A percentile compares a stretch with the other conserved stretches of the same genome.
Evolutionary conservation across 2,888 invertebrate genomes (phyloP).

Genomic region (Drosophila stalkeri): DNA sequence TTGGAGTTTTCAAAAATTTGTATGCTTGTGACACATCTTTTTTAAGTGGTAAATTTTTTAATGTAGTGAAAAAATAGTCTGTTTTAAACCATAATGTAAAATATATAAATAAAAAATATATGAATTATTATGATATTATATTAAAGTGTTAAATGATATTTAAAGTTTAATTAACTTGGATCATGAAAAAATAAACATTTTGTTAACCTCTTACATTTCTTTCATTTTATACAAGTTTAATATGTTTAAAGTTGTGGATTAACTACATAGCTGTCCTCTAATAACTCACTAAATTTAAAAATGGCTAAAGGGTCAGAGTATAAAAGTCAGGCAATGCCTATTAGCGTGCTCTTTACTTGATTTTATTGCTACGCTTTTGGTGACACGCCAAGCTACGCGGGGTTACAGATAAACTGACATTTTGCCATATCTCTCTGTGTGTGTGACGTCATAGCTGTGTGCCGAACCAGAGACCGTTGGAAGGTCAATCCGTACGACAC

Average conservation of each 20-base stretch:
- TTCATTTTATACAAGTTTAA: not conserved
- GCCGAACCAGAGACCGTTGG: slow-evolving; percentile 36
- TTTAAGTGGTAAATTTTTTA: too few relatives aligned
- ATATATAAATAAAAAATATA: too few relatives aligned
- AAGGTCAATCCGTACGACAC: slow-evolving; percentile 57
- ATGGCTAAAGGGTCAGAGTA: not conserved
- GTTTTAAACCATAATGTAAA: too few relatives aligned
- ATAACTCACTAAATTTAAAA: not conserved
- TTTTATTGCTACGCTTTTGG: slow-evolving; percentile 13
- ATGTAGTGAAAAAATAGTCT: too few relatives aligned
- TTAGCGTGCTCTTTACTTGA: slow-evolving; percentile 1
- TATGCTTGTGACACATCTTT: too few relatives aligned
- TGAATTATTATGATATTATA: too few relatives aligned
- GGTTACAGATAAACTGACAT: slow-evolving; percentile 56
- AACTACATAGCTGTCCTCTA: not conserved
- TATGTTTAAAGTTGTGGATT: not conserved
- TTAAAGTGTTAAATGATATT: too few relatives aligned
- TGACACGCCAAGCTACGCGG: slow-evolving; percentile 23
- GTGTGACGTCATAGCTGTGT: slow-evolving; percentile 62
- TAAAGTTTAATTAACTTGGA: too few relatives aligned
- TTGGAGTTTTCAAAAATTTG: too few relatives aligned
- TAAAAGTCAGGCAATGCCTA: not conserved
- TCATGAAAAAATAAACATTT: not conserved
- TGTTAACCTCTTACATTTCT: not conserved
- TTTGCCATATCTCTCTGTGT: slow-evolving; percentile 20